These are phyloP conservation scores for Drosophila santomea DNA, from an alignment of 1,140 invertebrate genomes.

Conservation along the genomic window DNA sequence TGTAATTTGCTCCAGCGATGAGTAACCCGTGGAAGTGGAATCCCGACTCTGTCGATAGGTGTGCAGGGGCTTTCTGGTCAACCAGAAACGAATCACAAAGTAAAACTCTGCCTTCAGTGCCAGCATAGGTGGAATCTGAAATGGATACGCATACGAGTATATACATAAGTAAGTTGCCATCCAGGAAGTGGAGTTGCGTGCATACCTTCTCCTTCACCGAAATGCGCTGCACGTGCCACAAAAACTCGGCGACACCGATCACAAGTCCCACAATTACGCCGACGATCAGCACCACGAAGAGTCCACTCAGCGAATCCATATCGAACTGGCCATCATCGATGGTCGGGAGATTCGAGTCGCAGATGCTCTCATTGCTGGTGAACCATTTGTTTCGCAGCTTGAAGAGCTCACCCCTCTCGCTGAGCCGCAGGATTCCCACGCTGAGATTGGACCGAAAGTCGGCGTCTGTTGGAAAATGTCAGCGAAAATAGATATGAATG, in stretches of 20 bases:
- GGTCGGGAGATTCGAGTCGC: slow-evolving; percentile 19
- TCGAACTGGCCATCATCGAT: slow-evolving; percentile 87
- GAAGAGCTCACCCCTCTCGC: slow-evolving; percentile 91
- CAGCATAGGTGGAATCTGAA: slow-evolving; percentile 87
- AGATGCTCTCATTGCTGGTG: slow-evolving; percentile 82
- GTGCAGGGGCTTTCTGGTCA: slow-evolving; percentile 87
- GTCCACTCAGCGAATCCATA: slow-evolving; percentile 94
- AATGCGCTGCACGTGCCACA: slow-evolving; percentile 93
- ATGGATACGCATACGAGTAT: background rate
- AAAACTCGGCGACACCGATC: slow-evolving; percentile 91
- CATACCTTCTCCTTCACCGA: slow-evolving; percentile 89
- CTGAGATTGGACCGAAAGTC: slow-evolving; percentile 89
- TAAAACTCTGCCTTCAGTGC: slow-evolving; percentile 87
- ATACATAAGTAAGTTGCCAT: no score
- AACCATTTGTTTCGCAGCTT: slow-evolving; percentile 94
- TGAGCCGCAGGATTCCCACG: slow-evolving; percentile 91
- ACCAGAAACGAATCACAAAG: slow-evolving; percentile 88
- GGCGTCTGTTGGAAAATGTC: slow-evolving; percentile 44
- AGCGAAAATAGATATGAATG: no score
- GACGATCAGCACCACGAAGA: slow-evolving; percentile 93
- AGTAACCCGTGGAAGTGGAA: slow-evolving; percentile 74
- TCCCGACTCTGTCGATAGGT: slow-evolving; percentile 76
- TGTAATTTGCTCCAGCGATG: slow-evolving; percentile 53
- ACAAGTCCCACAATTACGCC: slow-evolving; percentile 88
- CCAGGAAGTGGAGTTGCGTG: no score